Evolutionary conservation across 2,888 invertebrate species (phyloP).

Genomic region (Perithous albicinctus): DNA sequence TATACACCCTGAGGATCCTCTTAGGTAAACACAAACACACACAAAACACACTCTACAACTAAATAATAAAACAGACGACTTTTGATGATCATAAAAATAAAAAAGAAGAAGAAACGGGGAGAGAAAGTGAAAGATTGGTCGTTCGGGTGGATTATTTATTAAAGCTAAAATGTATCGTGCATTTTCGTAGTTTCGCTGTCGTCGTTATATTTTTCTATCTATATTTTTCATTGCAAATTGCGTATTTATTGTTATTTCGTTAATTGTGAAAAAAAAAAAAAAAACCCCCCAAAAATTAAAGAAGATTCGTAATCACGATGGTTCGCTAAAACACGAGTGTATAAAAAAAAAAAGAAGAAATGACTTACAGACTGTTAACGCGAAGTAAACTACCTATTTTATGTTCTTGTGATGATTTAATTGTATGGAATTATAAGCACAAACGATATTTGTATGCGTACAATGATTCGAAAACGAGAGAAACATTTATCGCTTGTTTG

Average conservation of each 20-base stretch:
- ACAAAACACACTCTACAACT: constrained; percentile 53
- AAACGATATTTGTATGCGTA: constrained; percentile 66
- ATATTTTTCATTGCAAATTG: constrained; percentile 65
- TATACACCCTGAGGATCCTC: constrained; percentile 71
- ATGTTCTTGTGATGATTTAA: constrained; percentile 56
- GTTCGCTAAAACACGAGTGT: constrained; percentile 44
- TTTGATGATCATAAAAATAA: constrained; percentile 27
- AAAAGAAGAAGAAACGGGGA: constrained; percentile 3
- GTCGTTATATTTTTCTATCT: constrained; percentile 72
- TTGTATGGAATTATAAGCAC: constrained; percentile 55
- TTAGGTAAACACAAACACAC: constrained; percentile 63
- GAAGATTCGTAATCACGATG: constrained; percentile 49
- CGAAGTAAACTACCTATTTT: constrained; percentile 53
- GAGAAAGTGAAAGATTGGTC: constrained; percentile 53
- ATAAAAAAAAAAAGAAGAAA: constrained; percentile 51
- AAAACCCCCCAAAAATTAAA: too few species aligned
- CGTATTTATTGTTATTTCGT: constrained; percentile 43
- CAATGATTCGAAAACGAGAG: constrained; percentile 56
- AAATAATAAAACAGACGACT: constrained; percentile 48
- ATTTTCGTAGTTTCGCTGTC: constrained; percentile 64
- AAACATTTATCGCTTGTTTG: constrained; percentile 60
- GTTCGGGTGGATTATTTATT: constrained; percentile 49
- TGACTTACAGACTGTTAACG: constrained; percentile 51
- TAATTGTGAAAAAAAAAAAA: constrained; percentile 10
- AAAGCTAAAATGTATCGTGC: constrained; percentile 40